Conservation (phyloP, 2,888 invertebrate genomes). For the Lasioglossum pauxillum region DNA sequence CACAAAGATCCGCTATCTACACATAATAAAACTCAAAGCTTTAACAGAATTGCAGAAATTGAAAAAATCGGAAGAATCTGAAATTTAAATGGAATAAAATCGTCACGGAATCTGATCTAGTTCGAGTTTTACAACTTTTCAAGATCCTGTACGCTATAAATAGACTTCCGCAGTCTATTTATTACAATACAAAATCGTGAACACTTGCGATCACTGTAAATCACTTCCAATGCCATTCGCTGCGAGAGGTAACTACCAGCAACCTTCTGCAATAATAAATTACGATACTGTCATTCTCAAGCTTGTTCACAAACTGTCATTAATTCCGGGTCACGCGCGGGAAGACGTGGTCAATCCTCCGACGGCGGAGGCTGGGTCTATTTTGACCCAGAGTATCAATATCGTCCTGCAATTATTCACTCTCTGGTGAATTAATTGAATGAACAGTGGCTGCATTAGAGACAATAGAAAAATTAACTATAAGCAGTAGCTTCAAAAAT, state of each 20-base stretch:
- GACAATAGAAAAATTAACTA: too few species aligned
- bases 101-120: neutral
- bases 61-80: neutral
- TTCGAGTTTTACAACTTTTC: neutral
- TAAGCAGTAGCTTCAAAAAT: too few species aligned
- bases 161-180: neutral
- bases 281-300: neutral
- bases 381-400: neutral
- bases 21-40: too few species aligned
- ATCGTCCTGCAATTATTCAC: too few species aligned
- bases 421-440: too few species aligned
- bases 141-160: neutral
- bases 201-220: slow-evolving; percentile 23
- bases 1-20: too few species aligned
- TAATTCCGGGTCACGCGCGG: neutral
- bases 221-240: slow-evolving; percentile 31
- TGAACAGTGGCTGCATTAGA: too few species aligned
- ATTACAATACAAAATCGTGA: slow-evolving; percentile 11
- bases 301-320: neutral
- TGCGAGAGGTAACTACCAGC: neutral
- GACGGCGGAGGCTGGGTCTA: neutral
- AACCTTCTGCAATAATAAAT: slow-evolving; percentile 4
- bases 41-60: neutral
- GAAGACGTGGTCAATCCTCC: neutral
- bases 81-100: neutral